A percentile compares a stretch with the other conserved stretches of the same genome.
phyloP scores from a whole-genome alignment of 2,888 invertebrate genomes.

The Trypoxylon attenuatum region DNA sequence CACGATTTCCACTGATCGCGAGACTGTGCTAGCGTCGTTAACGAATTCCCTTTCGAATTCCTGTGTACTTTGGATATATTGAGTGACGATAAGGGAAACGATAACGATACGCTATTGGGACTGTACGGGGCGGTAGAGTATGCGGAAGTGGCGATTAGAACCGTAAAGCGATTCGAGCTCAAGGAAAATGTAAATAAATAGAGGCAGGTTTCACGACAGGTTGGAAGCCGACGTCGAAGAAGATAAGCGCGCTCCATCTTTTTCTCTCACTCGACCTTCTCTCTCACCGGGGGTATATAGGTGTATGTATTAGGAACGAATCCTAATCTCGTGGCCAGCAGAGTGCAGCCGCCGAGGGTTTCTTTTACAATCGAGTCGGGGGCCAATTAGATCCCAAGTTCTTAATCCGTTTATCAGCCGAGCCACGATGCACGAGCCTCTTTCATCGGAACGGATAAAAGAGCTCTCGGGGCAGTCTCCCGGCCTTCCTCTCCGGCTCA shows the following conservation, averaged over 20 bases:
- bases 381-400: slow-evolving; percentile 56
- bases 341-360: slow-evolving; percentile 45
- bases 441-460: slow-evolving; percentile 43
- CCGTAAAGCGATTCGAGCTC: slow-evolving; percentile 49
- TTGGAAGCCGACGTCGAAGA: slow-evolving; percentile 40
- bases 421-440: slow-evolving; percentile 41
- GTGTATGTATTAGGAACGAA: slow-evolving; percentile 27
- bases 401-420: slow-evolving; percentile 58
- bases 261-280: too few species aligned
- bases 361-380: slow-evolving; percentile 52
- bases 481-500: neutral
- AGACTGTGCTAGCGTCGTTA: too few species aligned
- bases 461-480: slow-evolving; percentile 18
- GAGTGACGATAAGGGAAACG: slow-evolving; percentile 37
- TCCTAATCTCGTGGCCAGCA: slow-evolving; percentile 50
- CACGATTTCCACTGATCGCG: too few species aligned
- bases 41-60: too few species aligned
- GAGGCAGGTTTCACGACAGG: slow-evolving; percentile 54
- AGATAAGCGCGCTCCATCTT: slow-evolving; percentile 44
- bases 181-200: slow-evolving; percentile 46
- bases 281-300: slow-evolving; percentile 4
- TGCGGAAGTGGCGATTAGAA: slow-evolving; percentile 54
- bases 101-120: slow-evolving; percentile 34
- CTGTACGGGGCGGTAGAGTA: slow-evolving; percentile 22
- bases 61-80: too few species aligned